Evolutionary conservation across 2,113 vertebrate genomes (phyloP), one percentile per base, ranked within the genome.

Genomic region (Catharus bicknelli): DNA sequence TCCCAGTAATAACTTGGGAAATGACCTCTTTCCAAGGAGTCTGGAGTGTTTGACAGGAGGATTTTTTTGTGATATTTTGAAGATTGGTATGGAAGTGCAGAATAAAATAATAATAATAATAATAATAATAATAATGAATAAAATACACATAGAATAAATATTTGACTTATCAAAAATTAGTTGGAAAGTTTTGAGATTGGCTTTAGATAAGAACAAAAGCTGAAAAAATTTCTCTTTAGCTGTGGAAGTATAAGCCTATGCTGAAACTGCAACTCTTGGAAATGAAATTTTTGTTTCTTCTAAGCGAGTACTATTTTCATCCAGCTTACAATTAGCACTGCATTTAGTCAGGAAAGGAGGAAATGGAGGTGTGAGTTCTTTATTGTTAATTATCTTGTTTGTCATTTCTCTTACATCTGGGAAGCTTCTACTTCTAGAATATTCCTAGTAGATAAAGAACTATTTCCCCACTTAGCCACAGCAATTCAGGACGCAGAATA

Each of bases 221-320:
- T 77, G 73, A 74, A 29, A 20, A 68, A n/a, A 57, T 83, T 66
- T 75, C n/a, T 15, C 86, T 95, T 43, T 75, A 34, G 53, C 68
- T 88, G 68, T 87, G 77, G 67, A 81, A 64, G 20, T 23, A 3
- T n/a, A 55, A 62, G 30, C 50, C 36, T 66, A 13, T 77, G 61
- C 66, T 82, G 58, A 83, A 90, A 80, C 68, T 29, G 38, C 40
- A 77, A 42, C 16, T 87, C n/a, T 25, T 57, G 69, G 78, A 94
- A 92, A 32, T 36, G 38, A 21, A 59, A 55, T 70, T 77, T 77
- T 42, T 57, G 11, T 90, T 26, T 79, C 53, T 81, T 88, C 45
- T 72, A 94, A 93, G 86, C 54, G 63, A 92, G 63, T 18, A 61
- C 36, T 86, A 8, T 62, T 86, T 87, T 84, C 82, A 87, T 85